Percentiles rank a stretch among this genome's conserved stretches.
phyloP scores from a whole-genome alignment of 2,113 vertebrate species.

The Abramis brama region DNA sequence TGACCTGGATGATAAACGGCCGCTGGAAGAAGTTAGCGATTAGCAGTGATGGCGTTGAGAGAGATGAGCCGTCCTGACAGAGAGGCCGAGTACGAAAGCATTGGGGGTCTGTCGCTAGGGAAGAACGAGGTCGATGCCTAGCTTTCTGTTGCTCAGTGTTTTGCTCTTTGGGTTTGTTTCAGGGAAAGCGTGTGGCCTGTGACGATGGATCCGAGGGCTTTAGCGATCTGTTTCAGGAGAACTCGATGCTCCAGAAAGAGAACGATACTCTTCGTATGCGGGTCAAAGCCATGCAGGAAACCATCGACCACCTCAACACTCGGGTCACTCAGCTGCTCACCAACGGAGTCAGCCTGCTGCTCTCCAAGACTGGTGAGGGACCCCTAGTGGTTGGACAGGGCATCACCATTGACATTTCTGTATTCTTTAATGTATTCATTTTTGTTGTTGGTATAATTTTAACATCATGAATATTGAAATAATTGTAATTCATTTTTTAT shows the following conservation, averaged over 20 bases:
- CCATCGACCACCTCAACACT: constrained; percentile 91
- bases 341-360: constrained; percentile 88
- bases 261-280: constrained; percentile 86
- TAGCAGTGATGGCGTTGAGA: constrained; percentile 11
- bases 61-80: constrained; percentile 8
- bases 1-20: constrained; percentile 11
- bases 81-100: background rate
- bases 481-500: too few relatives aligned
- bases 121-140: background rate
- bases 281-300: constrained; percentile 98
- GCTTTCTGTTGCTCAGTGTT: background rate
- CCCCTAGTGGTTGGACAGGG: background rate
- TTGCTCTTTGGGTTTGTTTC: constrained; percentile 31
- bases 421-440: too few relatives aligned
- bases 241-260: constrained; percentile 92
- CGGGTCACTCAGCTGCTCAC: constrained; percentile 91
- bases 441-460: too few relatives aligned
- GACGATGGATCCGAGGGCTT: constrained; percentile 88
- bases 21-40: background rate
- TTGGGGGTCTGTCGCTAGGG: background rate
- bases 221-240: constrained; percentile 91
- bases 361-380: constrained; percentile 88
- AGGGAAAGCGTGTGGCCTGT: constrained; percentile 91
- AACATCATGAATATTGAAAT: too few relatives aligned
- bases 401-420: background rate